phyloP scores from a whole-genome alignment of 1,140 invertebrate genomes.

The Ostrea denselamellosa region DNA sequence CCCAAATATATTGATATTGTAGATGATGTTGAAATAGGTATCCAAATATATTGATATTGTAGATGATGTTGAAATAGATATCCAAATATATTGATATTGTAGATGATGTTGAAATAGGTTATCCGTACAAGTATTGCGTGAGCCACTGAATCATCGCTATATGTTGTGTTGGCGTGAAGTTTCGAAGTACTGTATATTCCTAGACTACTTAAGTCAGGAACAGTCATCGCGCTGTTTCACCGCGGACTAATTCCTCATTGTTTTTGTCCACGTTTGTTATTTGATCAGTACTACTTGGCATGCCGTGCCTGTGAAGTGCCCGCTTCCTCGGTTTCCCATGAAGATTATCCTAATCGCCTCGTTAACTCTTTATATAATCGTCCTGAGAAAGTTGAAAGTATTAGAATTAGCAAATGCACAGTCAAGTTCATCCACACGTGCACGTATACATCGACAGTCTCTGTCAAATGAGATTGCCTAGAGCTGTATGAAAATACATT shows the following conservation, averaged over 20 bases:
- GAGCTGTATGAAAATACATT: no score
- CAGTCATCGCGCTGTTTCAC: background rate
- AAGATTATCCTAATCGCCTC: constrained; percentile 12
- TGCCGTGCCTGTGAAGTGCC: constrained; percentile 3
- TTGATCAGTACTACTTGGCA: background rate
- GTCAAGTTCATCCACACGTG: background rate
- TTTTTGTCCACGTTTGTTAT: background rate
- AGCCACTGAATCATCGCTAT: no score
- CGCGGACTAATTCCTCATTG: background rate
- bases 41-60: no score
- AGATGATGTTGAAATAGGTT: no score
- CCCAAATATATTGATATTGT: no score
- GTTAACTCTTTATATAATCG: constrained; percentile 1
- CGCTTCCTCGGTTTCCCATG: background rate
- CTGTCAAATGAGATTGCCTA: no score
- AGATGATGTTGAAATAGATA: no score
- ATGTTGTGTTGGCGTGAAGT: no score
- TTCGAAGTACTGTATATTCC: background rate
- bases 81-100: no score
- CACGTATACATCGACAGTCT: no score
- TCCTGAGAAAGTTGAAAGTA: background rate
- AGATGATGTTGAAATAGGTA: no score
- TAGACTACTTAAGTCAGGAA: background rate
- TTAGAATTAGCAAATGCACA: background rate
- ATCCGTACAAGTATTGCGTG: no score